Conservation (phyloP, 2,888 invertebrate species). For the Helobdella robusta region DNA sequence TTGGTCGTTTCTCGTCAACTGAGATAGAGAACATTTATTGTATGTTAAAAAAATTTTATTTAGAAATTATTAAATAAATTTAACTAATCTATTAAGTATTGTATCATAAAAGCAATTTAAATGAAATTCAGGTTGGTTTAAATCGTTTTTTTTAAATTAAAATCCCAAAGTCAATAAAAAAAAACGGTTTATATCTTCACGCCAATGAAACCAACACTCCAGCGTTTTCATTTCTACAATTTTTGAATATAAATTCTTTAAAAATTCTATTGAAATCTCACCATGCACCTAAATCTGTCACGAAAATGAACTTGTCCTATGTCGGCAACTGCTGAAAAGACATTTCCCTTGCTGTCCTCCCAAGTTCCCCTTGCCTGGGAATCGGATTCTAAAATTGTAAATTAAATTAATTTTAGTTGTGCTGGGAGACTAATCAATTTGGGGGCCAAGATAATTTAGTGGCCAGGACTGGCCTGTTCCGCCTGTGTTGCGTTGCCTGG, state of each 20-base stretch:
- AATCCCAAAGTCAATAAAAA: too few relatives aligned
- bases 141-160: too few relatives aligned
- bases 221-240: background rate
- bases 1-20: constrained; percentile 23
- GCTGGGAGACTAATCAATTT: too few relatives aligned
- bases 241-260: background rate
- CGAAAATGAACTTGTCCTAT: constrained; percentile 89
- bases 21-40: background rate
- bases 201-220: background rate
- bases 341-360: constrained; percentile 57
- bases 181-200: too few relatives aligned
- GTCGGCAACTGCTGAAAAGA: constrained; percentile 89
- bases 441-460: too few relatives aligned
- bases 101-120: background rate
- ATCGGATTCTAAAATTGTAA: too few relatives aligned
- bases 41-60: background rate
- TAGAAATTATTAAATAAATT: background rate
- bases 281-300: constrained; percentile 84
- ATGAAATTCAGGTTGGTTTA: too few relatives aligned
- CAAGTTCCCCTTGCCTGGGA: too few relatives aligned
- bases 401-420: too few relatives aligned
- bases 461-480: too few relatives aligned
- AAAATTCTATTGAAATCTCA: constrained; percentile 30
- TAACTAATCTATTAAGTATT: background rate
- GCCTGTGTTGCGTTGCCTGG: too few relatives aligned